Evolutionary conservation across 2,113 vertebrate genomes (phyloP).

Genomic region (Phocoena sinus): DNA sequence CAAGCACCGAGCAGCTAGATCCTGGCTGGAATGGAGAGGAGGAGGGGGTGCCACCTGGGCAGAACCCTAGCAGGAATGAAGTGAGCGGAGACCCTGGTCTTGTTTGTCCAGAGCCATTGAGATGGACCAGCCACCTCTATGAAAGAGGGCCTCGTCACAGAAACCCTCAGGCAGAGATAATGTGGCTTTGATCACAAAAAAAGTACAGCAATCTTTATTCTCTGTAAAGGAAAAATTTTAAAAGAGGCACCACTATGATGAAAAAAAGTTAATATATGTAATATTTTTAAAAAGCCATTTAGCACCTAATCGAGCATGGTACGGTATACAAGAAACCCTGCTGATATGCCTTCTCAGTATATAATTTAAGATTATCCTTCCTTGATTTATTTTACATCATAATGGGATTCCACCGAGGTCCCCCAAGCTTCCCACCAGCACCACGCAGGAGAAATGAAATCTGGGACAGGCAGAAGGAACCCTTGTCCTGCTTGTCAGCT

Average conservation of each 20-base stretch:
- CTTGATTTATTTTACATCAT: conserved; percentile 35
- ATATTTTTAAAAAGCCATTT: conserved; percentile 6
- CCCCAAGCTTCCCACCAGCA: not conserved
- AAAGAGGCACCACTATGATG: not conserved
- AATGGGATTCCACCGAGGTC: not conserved
- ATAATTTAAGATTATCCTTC: conserved; percentile 25
- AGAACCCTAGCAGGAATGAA: not conserved
- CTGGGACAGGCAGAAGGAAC: not conserved
- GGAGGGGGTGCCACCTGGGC: not conserved
- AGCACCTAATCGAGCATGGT: not conserved
- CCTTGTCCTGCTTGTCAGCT: not conserved
- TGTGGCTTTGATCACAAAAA: not conserved
- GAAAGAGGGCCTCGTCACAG: not conserved
- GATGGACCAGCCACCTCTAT: not conserved
- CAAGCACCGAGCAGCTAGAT: not conserved
- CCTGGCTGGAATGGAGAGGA: not conserved
- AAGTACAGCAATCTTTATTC: not conserved
- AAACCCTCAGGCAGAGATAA: not conserved
- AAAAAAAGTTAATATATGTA: not conserved
- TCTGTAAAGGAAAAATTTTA: conserved; percentile 13
- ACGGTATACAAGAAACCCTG: not conserved
- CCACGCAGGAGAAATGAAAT: not conserved
- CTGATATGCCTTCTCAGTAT: not conserved
- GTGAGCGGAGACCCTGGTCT: not conserved
- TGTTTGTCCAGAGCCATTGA: not conserved